Percentiles rank a stretch among this genome's conserved stretches.
Evolutionary conservation across 2,888 invertebrate genomes (phyloP).

Genomic region (Pterostichus madidus): DNA sequence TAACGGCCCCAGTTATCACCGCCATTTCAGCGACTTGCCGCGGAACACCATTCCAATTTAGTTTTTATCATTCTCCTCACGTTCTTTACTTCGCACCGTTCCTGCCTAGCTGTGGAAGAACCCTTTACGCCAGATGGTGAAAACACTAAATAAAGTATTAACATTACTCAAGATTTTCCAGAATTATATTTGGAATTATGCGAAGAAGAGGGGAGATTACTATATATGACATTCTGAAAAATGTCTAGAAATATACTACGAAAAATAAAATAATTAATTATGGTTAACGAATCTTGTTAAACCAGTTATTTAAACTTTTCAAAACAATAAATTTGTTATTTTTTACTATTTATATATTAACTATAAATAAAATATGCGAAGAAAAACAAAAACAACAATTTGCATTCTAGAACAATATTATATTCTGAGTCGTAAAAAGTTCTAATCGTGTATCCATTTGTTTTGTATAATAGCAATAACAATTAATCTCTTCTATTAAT

Average conservation of each 20-base stretch:
- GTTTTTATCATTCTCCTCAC: constrained; percentile 56
- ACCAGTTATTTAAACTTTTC: no score
- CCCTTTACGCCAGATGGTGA: constrained; percentile 22
- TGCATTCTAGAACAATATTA: no score
- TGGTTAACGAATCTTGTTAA: not conserved
- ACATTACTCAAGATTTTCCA: constrained; percentile 4
- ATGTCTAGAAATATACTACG: no score
- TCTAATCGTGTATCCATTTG: no score
- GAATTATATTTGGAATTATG: not conserved
- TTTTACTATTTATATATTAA: no score
- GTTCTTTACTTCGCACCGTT: not conserved
- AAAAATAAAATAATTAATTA: no score
- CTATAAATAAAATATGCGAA: no score
- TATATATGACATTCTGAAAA: no score
- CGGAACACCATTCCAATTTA: constrained; percentile 58
- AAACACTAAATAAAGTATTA: constrained; percentile 17
- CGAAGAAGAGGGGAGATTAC: not conserved
- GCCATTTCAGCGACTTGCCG: constrained; percentile 60
- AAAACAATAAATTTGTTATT: constrained; percentile 2
- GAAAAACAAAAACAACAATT: no score
- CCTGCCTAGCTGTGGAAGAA: not conserved
- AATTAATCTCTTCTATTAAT: no score
- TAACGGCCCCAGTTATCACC: constrained; percentile 62
- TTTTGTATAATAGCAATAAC: no score
- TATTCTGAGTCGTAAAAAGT: no score